Percentiles rank a stretch among this genome's conserved stretches.
Conservation (phyloP, 53 echinoderm and acorn worm species). For the Echinarachnius parma region DNA sequence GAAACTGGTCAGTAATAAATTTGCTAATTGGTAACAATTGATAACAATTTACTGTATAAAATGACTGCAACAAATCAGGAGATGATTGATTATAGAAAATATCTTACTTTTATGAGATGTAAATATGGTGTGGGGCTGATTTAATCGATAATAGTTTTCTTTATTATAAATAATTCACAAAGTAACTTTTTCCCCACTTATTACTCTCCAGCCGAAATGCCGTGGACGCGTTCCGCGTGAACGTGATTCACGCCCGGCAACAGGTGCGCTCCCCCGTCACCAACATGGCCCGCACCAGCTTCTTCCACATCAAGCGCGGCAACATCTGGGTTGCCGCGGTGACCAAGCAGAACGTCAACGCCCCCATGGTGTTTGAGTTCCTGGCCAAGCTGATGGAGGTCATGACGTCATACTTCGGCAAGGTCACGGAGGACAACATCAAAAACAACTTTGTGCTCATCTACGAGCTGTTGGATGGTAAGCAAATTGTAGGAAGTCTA, state of each 20-base stretch:
- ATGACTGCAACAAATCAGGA: not conserved
- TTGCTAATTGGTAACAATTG: too few relatives aligned
- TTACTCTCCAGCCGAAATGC: constrained; percentile 71
- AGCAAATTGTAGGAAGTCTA: too few relatives aligned
- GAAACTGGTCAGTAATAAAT: too few relatives aligned
- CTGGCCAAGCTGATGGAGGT: constrained; percentile 91
- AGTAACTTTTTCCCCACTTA: too few relatives aligned
- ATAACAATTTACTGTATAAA: too few relatives aligned
- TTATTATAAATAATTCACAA: too few relatives aligned
- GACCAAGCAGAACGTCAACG: constrained; percentile 97
- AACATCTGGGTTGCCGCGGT: constrained; percentile 99
- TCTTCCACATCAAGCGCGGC: constrained; percentile 98
- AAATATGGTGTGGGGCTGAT: too few relatives aligned
- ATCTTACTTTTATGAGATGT: too few relatives aligned
- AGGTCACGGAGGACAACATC: constrained; percentile 98
- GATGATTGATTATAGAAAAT: not conserved
- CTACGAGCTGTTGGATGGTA: constrained; percentile 94
- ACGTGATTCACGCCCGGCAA: constrained; percentile 96
- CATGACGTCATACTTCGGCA: constrained; percentile 96
- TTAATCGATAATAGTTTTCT: too few relatives aligned
- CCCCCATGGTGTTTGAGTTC: constrained; percentile 99
- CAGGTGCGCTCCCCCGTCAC: constrained; percentile 97
- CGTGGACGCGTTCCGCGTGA: constrained; percentile 96
- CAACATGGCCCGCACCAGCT: constrained; percentile 95
- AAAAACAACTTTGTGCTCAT: constrained; percentile 99